Conservation (phyloP, 2,888 invertebrate species). For the Chorisops tibialis region DNA sequence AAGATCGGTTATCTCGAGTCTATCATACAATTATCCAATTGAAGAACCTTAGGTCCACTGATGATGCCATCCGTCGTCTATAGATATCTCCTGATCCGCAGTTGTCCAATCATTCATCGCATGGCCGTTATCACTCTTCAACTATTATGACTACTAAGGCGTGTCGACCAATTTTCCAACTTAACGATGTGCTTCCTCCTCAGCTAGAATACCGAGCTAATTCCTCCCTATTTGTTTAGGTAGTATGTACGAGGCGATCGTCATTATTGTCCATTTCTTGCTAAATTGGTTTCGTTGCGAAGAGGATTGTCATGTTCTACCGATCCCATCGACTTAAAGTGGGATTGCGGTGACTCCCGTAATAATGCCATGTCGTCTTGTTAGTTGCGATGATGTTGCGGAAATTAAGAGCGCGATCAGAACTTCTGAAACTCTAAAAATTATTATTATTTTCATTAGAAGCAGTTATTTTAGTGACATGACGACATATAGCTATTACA, state of each 20-base stretch:
- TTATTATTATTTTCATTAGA: no score
- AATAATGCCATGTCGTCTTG: constrained; percentile 26
- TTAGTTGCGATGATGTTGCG: constrained; percentile 25
- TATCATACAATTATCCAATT: constrained; percentile 23
- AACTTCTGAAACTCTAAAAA: no score
- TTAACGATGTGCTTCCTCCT: constrained; percentile 28
- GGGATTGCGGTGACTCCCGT: constrained; percentile 8
- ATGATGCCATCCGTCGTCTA: constrained; percentile 21
- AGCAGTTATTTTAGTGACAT: no score
- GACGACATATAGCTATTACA: no score
- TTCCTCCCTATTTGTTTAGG: constrained; percentile 21
- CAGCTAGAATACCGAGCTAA: constrained; percentile 17
- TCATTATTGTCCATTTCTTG: constrained; percentile 23
- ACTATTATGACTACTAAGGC: constrained; percentile 23
- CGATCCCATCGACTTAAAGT: background rate
- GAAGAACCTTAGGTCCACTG: constrained; percentile 17
- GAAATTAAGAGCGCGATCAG: background rate
- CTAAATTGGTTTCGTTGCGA: constrained; percentile 21
- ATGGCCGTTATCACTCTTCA: background rate
- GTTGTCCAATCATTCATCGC: no score
- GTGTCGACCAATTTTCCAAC: constrained; percentile 24
- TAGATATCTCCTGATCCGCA: background rate
- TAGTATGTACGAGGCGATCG: constrained; percentile 3
- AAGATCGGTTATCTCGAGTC: constrained; percentile 21
- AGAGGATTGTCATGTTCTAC: constrained; percentile 24